Evolutionary conservation across 2,797 vertebrate genomes (phyloP), one percentile per base, ranked within the genome.

Genomic region (Propithecus perrieri): DNA sequence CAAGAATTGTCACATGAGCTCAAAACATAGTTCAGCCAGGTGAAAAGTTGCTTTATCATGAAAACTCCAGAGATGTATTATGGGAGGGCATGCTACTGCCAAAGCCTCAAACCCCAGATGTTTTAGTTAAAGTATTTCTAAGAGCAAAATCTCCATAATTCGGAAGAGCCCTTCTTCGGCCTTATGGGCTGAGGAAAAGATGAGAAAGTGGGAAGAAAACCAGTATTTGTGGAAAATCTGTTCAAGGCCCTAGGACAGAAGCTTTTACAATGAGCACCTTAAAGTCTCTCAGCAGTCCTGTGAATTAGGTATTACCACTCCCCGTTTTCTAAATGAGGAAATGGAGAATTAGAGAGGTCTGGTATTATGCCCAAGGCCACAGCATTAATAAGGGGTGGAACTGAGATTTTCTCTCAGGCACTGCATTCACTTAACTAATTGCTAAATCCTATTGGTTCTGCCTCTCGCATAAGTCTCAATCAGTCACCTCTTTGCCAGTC

Each of bases 261-360:
- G 26, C 17, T 79, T 89, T 87, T 35, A 83, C 43, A 18, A 7
- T n/a, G 26, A 88, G 33, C 15, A 79, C 38, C 33, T 96, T 92
- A 4, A 91, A 91, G 75, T 38, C 50, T 72, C 79, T 74, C 8
- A 4, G 30, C 28, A 91, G 79, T 15, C 26, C 18, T 48, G 6
- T 61, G 78, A 71, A 43, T 43, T 48, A 14, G 35, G 38, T 41
- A 71, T 91, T 55, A 53, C 55, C 74, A 65, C 57, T 71, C 12
- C 41, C 48, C 41, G 30, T 65, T 85, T 95, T 86, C 83, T 74
- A 96, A 93, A 94, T 53, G 63, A 86, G 20, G 35, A 86, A 85
- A 86, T 38, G 41, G 57, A 80, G 83, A 86, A 69, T 59, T 65
- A 57, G 53, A 67, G 85, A 85, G 67, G 9, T 55, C 67, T 59